Evolutionary conservation across 2,113 vertebrate genomes (phyloP), one percentile per base, ranked within the genome.

Genomic region (Amblyornis subalaris): DNA sequence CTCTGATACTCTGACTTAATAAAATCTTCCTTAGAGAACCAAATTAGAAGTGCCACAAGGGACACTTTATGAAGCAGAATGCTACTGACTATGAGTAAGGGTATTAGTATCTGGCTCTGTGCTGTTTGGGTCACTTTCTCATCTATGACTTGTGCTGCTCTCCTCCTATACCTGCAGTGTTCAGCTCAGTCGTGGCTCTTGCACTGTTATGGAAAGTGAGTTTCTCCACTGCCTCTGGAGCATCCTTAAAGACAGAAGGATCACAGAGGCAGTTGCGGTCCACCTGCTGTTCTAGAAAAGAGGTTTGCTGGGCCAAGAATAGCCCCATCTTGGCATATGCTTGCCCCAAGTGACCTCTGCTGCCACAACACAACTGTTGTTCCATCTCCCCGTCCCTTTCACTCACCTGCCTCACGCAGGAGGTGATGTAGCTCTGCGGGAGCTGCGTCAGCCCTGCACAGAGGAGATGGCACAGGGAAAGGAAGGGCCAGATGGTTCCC

Each of bases 41-140:
- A 12, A 60, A 90, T 86, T 90, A 86, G 60, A 75, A 91, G 50
- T 44, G 42, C 65, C 82, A 42, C 83, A 67, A 42, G 88, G 64
- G 90, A 91, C 42, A n/a, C 17, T 12, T 95, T 91, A 73, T 14
- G 44, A 86, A 88, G 69, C 50, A 90, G 73, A 95, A 83, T 57
- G 92, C 91, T 97, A 94, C 94, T 77, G 93, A 53, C 51, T 90
- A 14, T 94, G 91, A 94, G 72, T 91, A 93, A 94, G 75, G 66
- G 51, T 75, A 75, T 94, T 78, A 85, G 25, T 78, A 50, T 78
- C 73, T 89, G 80, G n/a, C 17, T 3, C 80, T 86, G 44, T 8
- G 55, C 38, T 78, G 5, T 28, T 64, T 81, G 84, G 54, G 82
- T 55, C 71, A 62, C 44, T 85, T 88, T 89, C 64, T 94, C 40